These are phyloP conservation scores for Odontesthes bonariensis DNA, from an alignment of 2,113 vertebrate species.

Conservation along the genomic window DNA sequence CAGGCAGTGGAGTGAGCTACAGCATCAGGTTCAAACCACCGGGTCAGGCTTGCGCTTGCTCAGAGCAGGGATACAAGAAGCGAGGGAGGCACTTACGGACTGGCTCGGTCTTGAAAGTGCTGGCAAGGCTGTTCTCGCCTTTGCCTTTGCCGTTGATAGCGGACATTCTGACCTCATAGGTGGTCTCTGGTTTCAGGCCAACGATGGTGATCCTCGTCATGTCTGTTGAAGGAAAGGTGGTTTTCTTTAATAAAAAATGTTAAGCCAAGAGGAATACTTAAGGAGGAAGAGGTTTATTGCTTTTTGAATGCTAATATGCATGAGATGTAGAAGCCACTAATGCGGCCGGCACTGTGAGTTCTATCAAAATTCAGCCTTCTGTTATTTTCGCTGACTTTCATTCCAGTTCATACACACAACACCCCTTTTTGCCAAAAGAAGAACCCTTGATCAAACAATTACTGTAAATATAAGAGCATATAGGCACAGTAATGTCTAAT, in stretches of 20 bases:
- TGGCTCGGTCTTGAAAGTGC: constrained; percentile 92
- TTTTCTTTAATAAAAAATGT: constrained; percentile 17
- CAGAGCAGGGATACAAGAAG: neutral
- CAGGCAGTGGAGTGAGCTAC: constrained; percentile 34
- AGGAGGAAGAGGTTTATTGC: no score
- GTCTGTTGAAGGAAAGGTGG: constrained; percentile 49
- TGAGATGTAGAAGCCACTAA: neutral
- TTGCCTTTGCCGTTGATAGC: constrained; percentile 96
- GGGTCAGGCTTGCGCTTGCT: constrained; percentile 32
- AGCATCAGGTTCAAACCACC: constrained; percentile 41
- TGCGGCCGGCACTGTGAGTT: neutral
- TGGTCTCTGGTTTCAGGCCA: constrained; percentile 91
- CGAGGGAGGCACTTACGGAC: constrained; percentile 90
- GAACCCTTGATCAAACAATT: neutral
- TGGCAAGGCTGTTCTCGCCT: constrained; percentile 87
- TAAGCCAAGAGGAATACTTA: neutral
- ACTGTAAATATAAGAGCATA: neutral
- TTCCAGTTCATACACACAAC: no score
- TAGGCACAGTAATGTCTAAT: neutral
- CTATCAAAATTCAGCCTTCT: no score
- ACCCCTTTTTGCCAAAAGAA: no score
- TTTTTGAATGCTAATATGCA: neutral
- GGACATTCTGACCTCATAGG: constrained; percentile 89
- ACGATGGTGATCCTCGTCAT: constrained; percentile 85
- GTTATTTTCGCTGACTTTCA: neutral